Evolutionary conservation across 2,113 vertebrate species (phyloP).

Genomic region (Pontoporia blainvillei): DNA sequence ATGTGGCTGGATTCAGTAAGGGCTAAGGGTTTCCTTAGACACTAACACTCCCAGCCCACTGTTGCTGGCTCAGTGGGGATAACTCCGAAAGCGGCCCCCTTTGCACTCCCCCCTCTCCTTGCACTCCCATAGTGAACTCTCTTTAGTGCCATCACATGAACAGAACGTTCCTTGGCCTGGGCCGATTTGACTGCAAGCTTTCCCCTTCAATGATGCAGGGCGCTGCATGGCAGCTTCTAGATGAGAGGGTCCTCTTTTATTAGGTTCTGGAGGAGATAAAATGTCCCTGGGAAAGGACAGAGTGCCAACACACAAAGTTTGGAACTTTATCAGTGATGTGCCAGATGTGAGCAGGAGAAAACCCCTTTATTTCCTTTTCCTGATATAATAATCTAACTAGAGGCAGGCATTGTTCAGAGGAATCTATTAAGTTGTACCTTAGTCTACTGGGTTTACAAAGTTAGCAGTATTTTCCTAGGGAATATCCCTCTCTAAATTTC

Average conservation of each 20-base stretch:
- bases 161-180: neutral
- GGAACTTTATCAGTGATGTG: neutral
- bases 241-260: neutral
- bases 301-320: neutral
- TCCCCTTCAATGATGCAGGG: neutral
- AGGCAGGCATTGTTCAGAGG: neutral
- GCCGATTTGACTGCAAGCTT: neutral
- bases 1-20: conserved; percentile 57
- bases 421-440: neutral
- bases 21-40: conserved; percentile 55
- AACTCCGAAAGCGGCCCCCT: neutral
- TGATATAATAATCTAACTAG: neutral
- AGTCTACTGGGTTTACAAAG: neutral
- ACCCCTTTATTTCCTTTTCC: neutral
- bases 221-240: neutral
- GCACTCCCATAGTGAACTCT: neutral
- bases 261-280: neutral
- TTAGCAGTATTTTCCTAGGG: conserved; percentile 32
- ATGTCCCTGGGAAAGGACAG: neutral
- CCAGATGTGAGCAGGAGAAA: neutral
- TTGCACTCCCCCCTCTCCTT: no score
- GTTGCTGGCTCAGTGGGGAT: neutral
- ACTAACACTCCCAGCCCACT: neutral
- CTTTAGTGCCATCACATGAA: neutral
- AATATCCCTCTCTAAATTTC: conserved; percentile 59